Conservation (phyloP, 2,113 vertebrate species). For the Sus scrofa region T2T-Sscrofa CM000812.6:176324001-176324500, state of each 20-base stretch:
- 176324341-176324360: neutral
- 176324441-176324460: neutral
- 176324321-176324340: neutral
- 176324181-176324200: neutral
- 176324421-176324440: neutral
- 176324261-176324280: neutral
- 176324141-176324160: constrained; percentile 12
- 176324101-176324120: neutral
- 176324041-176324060: neutral
- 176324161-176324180: neutral
- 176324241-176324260: constrained; percentile 21
- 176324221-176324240: constrained; percentile 14
- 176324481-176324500: neutral
- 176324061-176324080: neutral
- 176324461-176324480: neutral
- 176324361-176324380: neutral
- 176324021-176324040: neutral
- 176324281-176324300: neutral
- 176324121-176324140: neutral
- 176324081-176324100: neutral
- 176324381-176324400: constrained; percentile 35
- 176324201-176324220: neutral
- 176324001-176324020: neutral
- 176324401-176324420: neutral
- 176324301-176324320: neutral